Evolutionary conservation across 2,888 invertebrate genomes (phyloP), one percentile per base, ranked within the genome.

Genomic region (Altica lythri): DNA sequence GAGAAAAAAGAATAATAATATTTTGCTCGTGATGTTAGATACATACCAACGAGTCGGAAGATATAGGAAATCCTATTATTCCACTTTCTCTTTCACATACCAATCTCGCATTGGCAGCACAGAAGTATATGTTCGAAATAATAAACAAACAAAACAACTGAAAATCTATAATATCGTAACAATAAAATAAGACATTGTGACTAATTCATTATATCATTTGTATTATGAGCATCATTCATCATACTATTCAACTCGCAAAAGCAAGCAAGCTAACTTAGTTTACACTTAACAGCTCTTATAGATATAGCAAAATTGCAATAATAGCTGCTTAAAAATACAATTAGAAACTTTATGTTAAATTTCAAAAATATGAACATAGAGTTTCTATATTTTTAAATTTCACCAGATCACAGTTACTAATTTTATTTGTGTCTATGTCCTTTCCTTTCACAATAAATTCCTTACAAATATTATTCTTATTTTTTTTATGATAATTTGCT

Each of bases 371-470:
- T n/a, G n/a, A n/a, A 8, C 34, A 34, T 6, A 34, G 13, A 13
- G 30, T 45, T 48, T 48, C 38, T 38, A 30, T 18, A 38, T 38
- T 48, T 48, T 3, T 30, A 40, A 34, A 14, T 14, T 34, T 40
- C 38, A 40, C 32, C 2, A 22, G 8, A 56, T 54, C 56, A 35
- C 50, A 51, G 34, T 42, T 58, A 58, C 55, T 58, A 51, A 48
- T 54, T 50, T 29, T 25, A 40, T 55, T 37, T 32, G 37, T 40
- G n/a, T n/a, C n/a, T n/a, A 37, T 46, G 34, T 42, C 37, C 48
- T 34, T 49, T 40, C 8, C 25, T 40, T 40, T 32, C 19, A n/a
- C 12, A 32, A 16, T 16, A 17, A 30, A 22, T 43, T 25, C 17
- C 48, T 35, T 17, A 16, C 47, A 47, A 16, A 35, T 30, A 19